Base-by-base conservation (phyloP, 64 coral and sea anemone species). In the Cladopsammia gracilis region DNA sequence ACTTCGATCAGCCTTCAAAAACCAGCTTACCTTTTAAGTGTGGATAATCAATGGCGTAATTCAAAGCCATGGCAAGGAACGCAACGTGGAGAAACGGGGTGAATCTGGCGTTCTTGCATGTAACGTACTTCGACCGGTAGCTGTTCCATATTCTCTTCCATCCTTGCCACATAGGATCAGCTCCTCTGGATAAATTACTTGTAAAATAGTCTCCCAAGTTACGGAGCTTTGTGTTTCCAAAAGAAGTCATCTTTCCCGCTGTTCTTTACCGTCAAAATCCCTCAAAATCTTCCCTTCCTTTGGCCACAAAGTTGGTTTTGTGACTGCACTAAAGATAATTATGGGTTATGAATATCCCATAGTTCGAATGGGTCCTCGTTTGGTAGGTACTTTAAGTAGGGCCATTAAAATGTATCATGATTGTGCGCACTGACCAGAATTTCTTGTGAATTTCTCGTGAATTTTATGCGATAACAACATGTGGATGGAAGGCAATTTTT, bases 41-140 rank as follows among this genome's bases (percentile, higher is more conserved):
- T 43, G 80, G 73, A 77, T 97, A 97, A 50, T 97, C 96, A 74
- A 97, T 91, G 34, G 88, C 87, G 48, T 97, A 97, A 75, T 97
- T 97, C 2, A 97, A 34, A 77, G 92, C 96, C 34, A 94, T 90
- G 72, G 96, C 88, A 5, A 94, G 58, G 15, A 94, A 80, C 1
- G 86, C 92, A 90, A 75, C 77, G 82, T 97, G 96, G 76, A 93
- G 87, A 77, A 97, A 97, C 47, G 96, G 96, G 7, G 96, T 97
- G 92, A 97, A 75, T 54, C 87, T 93, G 15, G 96, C 92, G 25
- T 97, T 97, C 82, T 91, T 97, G 92, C 92, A 94, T 14, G 88
- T 87, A 53, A 97, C 92, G 71, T 97, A 97, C 83, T 97, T 97
- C 47, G 76, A 88, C 75, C 96, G 77, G 76, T 97, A 97, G 64